A percentile compares a stretch with the other conserved stretches of the same genome.
phyloP scores from a whole-genome alignment of 2,888 invertebrate species.

The Drepanosiphum platanoidis region DNA sequence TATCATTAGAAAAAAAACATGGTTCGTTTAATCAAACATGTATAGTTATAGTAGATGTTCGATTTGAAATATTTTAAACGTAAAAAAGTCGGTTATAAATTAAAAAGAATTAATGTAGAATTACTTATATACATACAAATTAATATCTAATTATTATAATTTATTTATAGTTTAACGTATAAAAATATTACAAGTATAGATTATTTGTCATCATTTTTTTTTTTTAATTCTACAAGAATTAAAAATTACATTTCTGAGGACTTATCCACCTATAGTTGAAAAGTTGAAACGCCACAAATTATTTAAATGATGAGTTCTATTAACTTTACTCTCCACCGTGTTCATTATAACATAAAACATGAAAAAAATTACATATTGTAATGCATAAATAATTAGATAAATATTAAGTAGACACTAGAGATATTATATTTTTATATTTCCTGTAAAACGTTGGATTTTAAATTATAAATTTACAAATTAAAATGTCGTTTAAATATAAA shows the following conservation, averaged over 20 bases:
- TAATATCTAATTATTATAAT: neutral
- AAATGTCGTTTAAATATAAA: conserved; percentile 10
- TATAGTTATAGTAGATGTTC: too few relatives aligned
- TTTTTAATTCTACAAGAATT: neutral
- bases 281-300: neutral
- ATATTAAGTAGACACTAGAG: neutral
- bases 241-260: neutral
- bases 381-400: neutral
- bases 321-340: neutral
- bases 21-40: too few relatives aligned
- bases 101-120: neutral
- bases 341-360: neutral
- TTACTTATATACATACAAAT: neutral
- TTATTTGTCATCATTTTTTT: neutral
- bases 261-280: neutral
- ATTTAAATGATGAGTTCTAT: neutral
- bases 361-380: neutral
- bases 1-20: neutral
- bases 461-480: neutral
- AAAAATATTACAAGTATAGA: neutral
- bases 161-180: neutral
- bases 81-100: neutral
- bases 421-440: conserved; percentile 8
- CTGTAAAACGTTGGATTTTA: neutral
- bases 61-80: neutral